Base-by-base conservation (phyloP, 1,140 invertebrate species). In the Drosophila nigromelanica region DNA sequence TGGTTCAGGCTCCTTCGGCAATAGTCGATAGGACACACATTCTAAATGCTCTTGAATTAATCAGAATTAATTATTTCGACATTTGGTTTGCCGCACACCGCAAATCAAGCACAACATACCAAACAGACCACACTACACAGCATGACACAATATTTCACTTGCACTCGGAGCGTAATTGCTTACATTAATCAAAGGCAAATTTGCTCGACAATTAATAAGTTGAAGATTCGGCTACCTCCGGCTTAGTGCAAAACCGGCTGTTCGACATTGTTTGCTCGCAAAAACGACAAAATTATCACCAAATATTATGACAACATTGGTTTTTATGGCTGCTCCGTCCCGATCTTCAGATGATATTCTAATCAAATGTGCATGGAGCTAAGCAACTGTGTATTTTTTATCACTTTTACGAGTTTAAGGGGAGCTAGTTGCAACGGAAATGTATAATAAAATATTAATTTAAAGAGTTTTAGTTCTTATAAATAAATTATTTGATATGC, bases 171-270 rank as follows among this genome's bases (percentile, higher is more conserved):
- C 37, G 39, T 78, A 87, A 87, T 76, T 87, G 71, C 63, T 14
- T 64, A 55, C 66, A 87, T 86, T 73, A 87, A 87, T 87, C 78
- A 86, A 63, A n/a, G 14, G 18, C 21, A 24, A 40, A 45, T 56
- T 37, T 12, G 24, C 51, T 18, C 39, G 42, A 37, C 43, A 47
- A 63, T 51, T 56, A 39, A 30, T 50, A 64, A 55, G 51, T 40
- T 21, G 47, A 30, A 61, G 66, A 50, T 76, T 48, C 47, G 33
- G 11, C n/a, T n/a, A 15, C 5, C 1, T 55, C 30, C 12, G 7
- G 6, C 15, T 4, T 14, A 10, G 33, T 10, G 45, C 27, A 54
- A 50, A 70, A 70, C 68, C 60, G 35, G 60, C 43, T 69, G 18
- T 2, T 18, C 2, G 18, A 33, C 12, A 11, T 42, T 50, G 37